phyloP scores from a whole-genome alignment of 2,888 invertebrate genomes.

The Notodonta dromedarius region DNA sequence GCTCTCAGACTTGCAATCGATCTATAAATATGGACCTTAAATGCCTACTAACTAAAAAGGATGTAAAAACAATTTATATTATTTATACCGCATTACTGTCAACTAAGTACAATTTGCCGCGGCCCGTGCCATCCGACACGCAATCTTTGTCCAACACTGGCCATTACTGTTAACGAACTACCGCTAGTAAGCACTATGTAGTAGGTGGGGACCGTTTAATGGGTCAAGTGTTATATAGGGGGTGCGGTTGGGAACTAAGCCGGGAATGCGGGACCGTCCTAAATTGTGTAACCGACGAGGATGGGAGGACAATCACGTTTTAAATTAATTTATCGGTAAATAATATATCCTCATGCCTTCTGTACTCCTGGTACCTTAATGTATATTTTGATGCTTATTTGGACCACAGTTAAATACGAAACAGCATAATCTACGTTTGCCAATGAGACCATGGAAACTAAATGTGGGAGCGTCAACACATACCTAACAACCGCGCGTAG shows the following conservation, averaged over 20 bases:
- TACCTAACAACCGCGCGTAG: too few relatives aligned
- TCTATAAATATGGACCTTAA: too few relatives aligned
- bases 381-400: too few relatives aligned
- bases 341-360: too few relatives aligned
- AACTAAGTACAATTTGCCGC: slow-evolving; percentile 1
- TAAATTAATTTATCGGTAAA: background rate
- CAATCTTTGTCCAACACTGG: background rate
- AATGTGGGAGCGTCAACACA: too few relatives aligned
- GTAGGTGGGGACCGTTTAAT: background rate
- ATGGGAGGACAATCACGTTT: background rate
- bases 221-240: slow-evolving; percentile 1
- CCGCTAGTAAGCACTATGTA: background rate
- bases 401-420: too few relatives aligned
- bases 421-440: too few relatives aligned
- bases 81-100: background rate
- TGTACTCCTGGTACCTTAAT: too few relatives aligned
- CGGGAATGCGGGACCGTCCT: background rate
- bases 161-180: background rate
- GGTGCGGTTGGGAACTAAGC: slow-evolving; percentile 1
- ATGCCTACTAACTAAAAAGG: too few relatives aligned
- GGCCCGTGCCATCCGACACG: background rate
- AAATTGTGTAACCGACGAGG: background rate
- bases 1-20: too few relatives aligned
- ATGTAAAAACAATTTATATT: too few relatives aligned
- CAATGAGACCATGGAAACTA: too few relatives aligned